phyloP scores from a whole-genome alignment of 35 echinoderm and acorn worm species.

The Chiridota heheva region DNA sequence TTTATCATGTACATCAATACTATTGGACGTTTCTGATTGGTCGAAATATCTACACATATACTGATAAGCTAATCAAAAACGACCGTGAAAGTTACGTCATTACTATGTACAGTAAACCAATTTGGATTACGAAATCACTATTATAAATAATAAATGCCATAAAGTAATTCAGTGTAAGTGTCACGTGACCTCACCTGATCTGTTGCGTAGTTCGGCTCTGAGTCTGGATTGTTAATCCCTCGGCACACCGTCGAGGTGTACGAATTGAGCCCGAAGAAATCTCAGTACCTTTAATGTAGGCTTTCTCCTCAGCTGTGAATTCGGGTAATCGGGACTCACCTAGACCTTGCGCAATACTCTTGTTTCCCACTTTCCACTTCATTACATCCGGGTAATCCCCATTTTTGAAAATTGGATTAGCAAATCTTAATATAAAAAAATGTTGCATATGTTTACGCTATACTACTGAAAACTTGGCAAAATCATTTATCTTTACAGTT shows the following conservation, averaged over 20 bases:
- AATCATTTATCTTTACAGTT: not conserved
- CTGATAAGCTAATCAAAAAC: too few species aligned
- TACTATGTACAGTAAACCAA: too few species aligned
- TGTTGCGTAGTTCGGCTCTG: conserved; percentile 74
- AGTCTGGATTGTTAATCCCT: not conserved
- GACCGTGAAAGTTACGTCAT: too few species aligned
- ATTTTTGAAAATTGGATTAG: conserved; percentile 88
- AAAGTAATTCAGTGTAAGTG: too few species aligned
- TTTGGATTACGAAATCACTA: too few species aligned
- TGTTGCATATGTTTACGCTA: not conserved
- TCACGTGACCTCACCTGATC: conserved; percentile 94
- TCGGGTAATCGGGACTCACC: conserved; percentile 67
- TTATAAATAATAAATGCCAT: too few species aligned
- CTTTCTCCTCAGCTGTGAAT: conserved; percentile 90
- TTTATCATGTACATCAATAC: too few species aligned
- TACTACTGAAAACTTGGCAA: not conserved
- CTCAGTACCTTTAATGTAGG: conserved; percentile 78
- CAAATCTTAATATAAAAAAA: conserved; percentile 58
- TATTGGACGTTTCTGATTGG: too few species aligned
- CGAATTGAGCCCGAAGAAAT: conserved; percentile 90
- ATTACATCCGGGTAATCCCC: conserved; percentile 95
- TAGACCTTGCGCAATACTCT: conserved; percentile 75
- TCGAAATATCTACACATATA: too few species aligned
- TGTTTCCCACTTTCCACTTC: conserved; percentile 94
- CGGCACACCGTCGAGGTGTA: conserved; percentile 83